Evolutionary conservation across 2,888 invertebrate genomes (phyloP), one percentile per base, ranked within the genome.

Genomic region (Drosophila heteroneura): DNA sequence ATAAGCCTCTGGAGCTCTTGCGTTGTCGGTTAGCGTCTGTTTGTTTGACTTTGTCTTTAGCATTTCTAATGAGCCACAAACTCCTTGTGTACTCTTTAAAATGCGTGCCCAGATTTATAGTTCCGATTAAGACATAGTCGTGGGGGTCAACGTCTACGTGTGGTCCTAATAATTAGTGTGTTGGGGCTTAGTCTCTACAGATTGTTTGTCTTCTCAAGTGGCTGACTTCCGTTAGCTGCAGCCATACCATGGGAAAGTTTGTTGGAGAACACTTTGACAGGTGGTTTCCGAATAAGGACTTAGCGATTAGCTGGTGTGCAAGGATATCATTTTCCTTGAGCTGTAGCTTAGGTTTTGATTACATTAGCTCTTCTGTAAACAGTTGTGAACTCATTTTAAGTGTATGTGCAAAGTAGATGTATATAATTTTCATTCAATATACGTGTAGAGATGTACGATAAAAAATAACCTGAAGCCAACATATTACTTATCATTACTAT

Each of bases 11-110:
- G 73, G 81, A 76, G 76, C 81, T 70, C 66, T 62, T 57, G 57
- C 64, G 70, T 71, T 81, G 80, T 79, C 66, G 65, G 73, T 74
- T 68, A 72, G 70, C 79, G 83, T 82, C 81, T 81, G 81, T 66
- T 77, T 82, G 81, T 83, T 83, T 83, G 77, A 81, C 78, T 83
- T 82, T 83, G 78, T 77, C 83, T 83, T 83, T 75, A 81, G 83
- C 82, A 82, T 83, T 82, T 77, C 83, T 82, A 81, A 83, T 81
- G 83, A 57, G 57, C 35, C 49, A 26, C 19, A 60, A 19, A 51
- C 60, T 49, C 44, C 22, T 60, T 70, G 69, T 76, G 71, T 76
- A 64, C 75, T 81, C 72, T 83, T 83, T 83, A 77, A 82, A 82
- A 81, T 82, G 82, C 83, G 72, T 81, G 83, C 82, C 59, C 81